Base-by-base conservation (phyloP, 2,797 vertebrate species). In the Stomatorhinus walkeri region DNA sequence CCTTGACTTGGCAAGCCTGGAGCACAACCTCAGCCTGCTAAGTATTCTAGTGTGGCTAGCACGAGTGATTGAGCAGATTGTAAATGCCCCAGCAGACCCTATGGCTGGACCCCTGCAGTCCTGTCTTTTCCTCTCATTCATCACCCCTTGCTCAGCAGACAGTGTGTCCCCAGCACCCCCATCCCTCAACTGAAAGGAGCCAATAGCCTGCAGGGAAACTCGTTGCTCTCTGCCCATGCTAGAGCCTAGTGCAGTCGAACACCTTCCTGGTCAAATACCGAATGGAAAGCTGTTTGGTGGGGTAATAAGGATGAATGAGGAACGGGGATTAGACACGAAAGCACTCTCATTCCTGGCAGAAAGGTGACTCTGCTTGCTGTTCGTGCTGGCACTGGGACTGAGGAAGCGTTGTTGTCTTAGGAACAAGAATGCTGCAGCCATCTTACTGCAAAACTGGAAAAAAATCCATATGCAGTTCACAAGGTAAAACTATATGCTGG, bases 281-380 rank as follows among this genome's bases (percentile, higher is more conserved):
- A 83, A 54, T 68, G 19, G 68, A 28, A 68, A 36, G 24, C 61
- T 14, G 12, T 10, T 19, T 68, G 5, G 36, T 56, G 22, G 19
- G 51, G 36, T 54, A 88, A 88, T 32, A 49, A 51, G 72, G 76
- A 83, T 88, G 79, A 88, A 88, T 88, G 72, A 88, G 52, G 52
- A 83, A 83, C 36, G n/a, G 28, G 52, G 49, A 88, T 88, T 83
- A 83, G 56, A 81, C 52, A 49, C 46, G 51, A 24, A 14, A 59
- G 52, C 14, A 2, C 88, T 83, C 51, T 43, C 48, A 59, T 54
- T 79, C 76, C 76, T 46, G 49, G 76, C 32, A 46, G 88, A 24
- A 48, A 83, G 2, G 40, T 83, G 68, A 40, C 68, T 36, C 32
- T 76, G 14, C 28, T 76, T 76, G 68, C 68, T 76, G 36, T 16